Percentiles rank a stretch among this genome's conserved stretches.
phyloP scores from a whole-genome alignment of 2,888 invertebrate species.

The Koerneria pararmatus region DNA sequence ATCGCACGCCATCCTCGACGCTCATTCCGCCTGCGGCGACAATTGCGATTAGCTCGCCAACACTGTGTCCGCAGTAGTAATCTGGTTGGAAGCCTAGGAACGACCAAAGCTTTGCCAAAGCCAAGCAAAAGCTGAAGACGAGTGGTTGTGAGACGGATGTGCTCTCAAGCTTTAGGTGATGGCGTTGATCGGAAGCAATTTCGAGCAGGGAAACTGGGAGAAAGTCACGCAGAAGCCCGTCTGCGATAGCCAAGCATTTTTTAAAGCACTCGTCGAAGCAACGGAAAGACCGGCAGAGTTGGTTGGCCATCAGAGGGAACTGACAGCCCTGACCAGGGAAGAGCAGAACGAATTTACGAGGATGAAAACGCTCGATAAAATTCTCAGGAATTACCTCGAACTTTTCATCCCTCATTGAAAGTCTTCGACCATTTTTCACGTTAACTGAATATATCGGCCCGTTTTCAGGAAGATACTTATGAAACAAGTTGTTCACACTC shows the following conservation, averaged over 20 bases:
- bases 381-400: too few relatives aligned
- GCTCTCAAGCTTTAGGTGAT: slow-evolving; percentile 25
- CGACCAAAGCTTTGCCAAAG: slow-evolving; percentile 41
- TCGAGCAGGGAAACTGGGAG: slow-evolving; percentile 17
- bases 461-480: too few relatives aligned
- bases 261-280: slow-evolving; percentile 31
- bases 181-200: neutral
- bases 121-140: slow-evolving; percentile 41
- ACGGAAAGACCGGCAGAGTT: slow-evolving; percentile 34
- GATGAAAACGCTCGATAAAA: too few relatives aligned
- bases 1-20: slow-evolving; percentile 35
- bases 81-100: slow-evolving; percentile 33
- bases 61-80: slow-evolving; percentile 35
- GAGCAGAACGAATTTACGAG: slow-evolving; percentile 34
- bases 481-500: too few relatives aligned
- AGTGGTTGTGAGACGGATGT: slow-evolving; percentile 38
- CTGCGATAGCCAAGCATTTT: slow-evolving; percentile 26
- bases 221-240: slow-evolving; percentile 24
- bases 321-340: slow-evolving; percentile 47
- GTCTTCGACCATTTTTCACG: too few relatives aligned
- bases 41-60: slow-evolving; percentile 43
- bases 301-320: slow-evolving; percentile 42
- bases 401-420: too few relatives aligned
- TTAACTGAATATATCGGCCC: too few relatives aligned
- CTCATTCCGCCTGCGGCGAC: slow-evolving; percentile 35